phyloP scores from a whole-genome alignment of 2,888 invertebrate genomes.

The Drosophila neonasuta region DNA sequence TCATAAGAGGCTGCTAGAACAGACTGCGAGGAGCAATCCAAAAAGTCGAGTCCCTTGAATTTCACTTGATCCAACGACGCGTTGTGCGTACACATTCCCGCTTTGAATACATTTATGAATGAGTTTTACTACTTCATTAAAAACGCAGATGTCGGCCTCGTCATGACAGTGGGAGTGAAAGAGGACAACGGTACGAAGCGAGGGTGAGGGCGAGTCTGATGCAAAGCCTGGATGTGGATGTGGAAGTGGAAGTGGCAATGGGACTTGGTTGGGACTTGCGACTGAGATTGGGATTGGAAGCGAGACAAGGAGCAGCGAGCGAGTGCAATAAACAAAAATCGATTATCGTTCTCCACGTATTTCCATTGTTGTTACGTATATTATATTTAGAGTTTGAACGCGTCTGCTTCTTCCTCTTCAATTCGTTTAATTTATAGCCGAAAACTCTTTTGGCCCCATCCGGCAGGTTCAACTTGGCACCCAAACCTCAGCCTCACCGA shows the following conservation, averaged over 20 bases:
- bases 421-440: conserved; percentile 79
- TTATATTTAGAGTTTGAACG: conserved; percentile 73
- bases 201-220: conserved; percentile 11
- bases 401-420: conserved; percentile 62
- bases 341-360: conserved; percentile 80
- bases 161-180: conserved; percentile 50
- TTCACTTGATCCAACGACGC: conserved; percentile 48
- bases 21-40: conserved; percentile 17
- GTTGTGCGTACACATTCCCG: conserved; percentile 44
- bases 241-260: not conserved
- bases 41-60: conserved; percentile 22
- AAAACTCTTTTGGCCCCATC: conserved; percentile 57
- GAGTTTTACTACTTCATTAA: conserved; percentile 83
- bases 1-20: conserved; percentile 67
- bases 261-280: not conserved
- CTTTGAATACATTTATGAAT: conserved; percentile 81
- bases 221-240: conserved; percentile 4
- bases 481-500: conserved; percentile 19
- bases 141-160: conserved; percentile 61
- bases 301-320: conserved; percentile 46
- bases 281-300: conserved; percentile 15
- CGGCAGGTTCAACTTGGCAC: conserved; percentile 40
- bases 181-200: conserved; percentile 15
- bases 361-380: conserved; percentile 76
- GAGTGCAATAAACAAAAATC: conserved; percentile 82